Evolutionary conservation across 2,888 invertebrate species (phyloP).

Genomic region (Agonopterix arenella): DNA sequence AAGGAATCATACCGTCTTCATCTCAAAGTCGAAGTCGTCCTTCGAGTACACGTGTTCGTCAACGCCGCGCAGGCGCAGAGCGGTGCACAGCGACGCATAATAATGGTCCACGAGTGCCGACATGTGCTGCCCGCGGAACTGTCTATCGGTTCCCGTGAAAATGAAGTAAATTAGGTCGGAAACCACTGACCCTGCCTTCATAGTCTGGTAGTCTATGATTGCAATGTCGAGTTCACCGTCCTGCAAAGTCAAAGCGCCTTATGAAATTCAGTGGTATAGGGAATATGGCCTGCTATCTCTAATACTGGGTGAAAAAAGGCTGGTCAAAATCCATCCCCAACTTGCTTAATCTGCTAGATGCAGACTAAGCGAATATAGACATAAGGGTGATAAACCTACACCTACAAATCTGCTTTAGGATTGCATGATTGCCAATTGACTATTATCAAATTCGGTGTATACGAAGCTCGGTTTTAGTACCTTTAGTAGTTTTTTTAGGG

Average conservation of each 20-base stretch:
- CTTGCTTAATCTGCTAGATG: not conserved
- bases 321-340: no score
- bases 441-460: no score
- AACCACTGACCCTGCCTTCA: conserved; percentile 37
- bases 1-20: conserved; percentile 29
- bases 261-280: not conserved
- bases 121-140: conserved; percentile 36
- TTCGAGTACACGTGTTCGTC: conserved; percentile 35
- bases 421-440: no score
- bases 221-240: conserved; percentile 29
- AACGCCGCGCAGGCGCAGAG: conserved; percentile 27
- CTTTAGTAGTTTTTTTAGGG: no score
- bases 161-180: conserved; percentile 50
- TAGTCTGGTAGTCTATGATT: conserved; percentile 47
- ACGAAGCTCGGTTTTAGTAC: no score
- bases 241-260: conserved; percentile 22
- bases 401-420: not conserved
- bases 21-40: conserved; percentile 35
- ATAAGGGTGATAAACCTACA: not conserved
- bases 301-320: no score
- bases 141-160: conserved; percentile 41
- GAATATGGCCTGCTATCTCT: not conserved
- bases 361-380: not conserved
- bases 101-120: conserved; percentile 27
- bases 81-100: conserved; percentile 26